Evolutionary conservation across 2,797 vertebrate species (phyloP), one percentile per base, ranked within the genome.

Genomic region (Leptatherina wallacei): DNA sequence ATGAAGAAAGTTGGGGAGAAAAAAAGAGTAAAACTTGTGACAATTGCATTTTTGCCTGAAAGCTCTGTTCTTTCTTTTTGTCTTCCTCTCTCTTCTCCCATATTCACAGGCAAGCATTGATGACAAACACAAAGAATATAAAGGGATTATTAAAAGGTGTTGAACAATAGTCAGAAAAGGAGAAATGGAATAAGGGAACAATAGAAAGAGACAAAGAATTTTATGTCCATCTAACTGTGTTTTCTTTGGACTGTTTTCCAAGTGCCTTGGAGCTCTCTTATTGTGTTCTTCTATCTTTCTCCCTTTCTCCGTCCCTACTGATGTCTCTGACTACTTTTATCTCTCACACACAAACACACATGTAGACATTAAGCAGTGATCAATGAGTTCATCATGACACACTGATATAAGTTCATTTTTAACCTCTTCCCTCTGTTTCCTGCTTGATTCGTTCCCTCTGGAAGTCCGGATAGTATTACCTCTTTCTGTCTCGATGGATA

Each of bases 231-330:
- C 78, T 77, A 73, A 82, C 76, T 91, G 74, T 77, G 71, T 91
- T 90, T 89, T 91, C 86, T 88, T 84, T 88, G 87, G 90, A 94
- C 91, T 89, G 86, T 93, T 96, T 96, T 97, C 96, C 95, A 98
- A 98, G 97, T 99, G 97, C 97, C 97, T 99, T 97, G 94, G 94
- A 95, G 93, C 88, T 85, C 77, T 85, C 57, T 82, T 73, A 61
- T 71, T 62, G 57, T 80, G 58, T 85, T 65, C 81, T 71, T 71
- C 63, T 82, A 10, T 69, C 67, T 73, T 54, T 66, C 30, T 68
- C 30, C 30, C 36, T 80, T 24, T 80, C 70, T 75, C 62, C 65
- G 32, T 71, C 56, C 61, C 54, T 55, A 22, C 57, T 35, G 32
- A 73, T 56, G 4, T 69, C 69, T 51, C 42, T 52, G n/a, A 16